These are phyloP conservation scores for Spisula solida DNA, from an alignment of 2,888 invertebrate genomes.

Conservation along the genomic window DNA sequence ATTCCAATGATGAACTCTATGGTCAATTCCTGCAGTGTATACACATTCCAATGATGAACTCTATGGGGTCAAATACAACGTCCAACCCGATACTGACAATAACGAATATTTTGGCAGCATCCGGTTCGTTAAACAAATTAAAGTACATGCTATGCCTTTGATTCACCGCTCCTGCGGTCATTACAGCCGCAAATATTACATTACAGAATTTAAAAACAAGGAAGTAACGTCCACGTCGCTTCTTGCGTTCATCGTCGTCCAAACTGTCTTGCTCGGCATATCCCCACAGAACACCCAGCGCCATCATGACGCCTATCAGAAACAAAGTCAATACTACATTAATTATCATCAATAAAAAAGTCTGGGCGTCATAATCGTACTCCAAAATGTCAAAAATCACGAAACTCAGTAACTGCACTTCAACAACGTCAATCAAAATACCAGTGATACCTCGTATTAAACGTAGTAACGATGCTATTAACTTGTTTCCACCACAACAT, in stretches of 20 bases:
- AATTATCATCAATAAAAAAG: neutral
- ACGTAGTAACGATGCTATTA: neutral
- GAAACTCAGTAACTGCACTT: no score
- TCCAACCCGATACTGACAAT: constrained; percentile 24
- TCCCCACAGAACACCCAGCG: neutral
- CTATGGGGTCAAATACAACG: constrained; percentile 21
- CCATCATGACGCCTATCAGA: neutral
- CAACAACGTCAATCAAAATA: neutral
- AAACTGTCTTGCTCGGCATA: neutral
- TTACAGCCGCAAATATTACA: neutral
- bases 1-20: no score
- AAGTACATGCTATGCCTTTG: neutral
- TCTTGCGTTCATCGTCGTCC: neutral
- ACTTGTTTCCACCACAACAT: neutral
- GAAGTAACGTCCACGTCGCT: neutral
- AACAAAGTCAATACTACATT: neutral
- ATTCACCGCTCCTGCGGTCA: constrained; percentile 10
- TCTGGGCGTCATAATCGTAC: neutral
- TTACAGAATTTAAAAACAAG: neutral
- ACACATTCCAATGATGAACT: no score
- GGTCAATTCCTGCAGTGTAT: no score
- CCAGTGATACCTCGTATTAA: neutral
- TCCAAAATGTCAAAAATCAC: neutral
- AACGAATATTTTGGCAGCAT: no score
- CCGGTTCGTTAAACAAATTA: constrained; percentile 3